Percentiles rank a stretch among this genome's conserved stretches.
Evolutionary conservation across 1,140 invertebrate genomes (phyloP).

Genomic region (Bombus turneri): DNA sequence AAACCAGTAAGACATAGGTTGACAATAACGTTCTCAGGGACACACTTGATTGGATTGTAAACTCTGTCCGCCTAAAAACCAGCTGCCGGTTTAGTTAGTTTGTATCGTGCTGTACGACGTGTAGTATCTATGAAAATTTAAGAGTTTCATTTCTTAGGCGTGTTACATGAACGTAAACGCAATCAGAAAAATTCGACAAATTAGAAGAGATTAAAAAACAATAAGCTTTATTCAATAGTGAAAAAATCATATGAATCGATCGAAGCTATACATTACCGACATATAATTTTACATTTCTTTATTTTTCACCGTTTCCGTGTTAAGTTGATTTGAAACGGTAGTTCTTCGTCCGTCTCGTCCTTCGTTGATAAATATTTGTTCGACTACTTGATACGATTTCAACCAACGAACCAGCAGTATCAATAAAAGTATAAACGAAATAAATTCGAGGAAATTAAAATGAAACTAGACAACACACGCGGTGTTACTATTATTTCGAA

Average conservation of each 20-base stretch:
- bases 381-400: conserved; percentile 6
- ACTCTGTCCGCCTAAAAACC: conserved; percentile 37
- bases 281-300: neutral
- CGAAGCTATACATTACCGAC: neutral
- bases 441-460: conserved; percentile 26
- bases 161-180: conserved; percentile 18
- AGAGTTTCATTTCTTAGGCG: conserved; percentile 25
- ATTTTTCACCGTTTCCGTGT: neutral
- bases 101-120: conserved; percentile 42
- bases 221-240: neutral
- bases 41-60: conserved; percentile 37
- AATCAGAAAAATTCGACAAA: neutral
- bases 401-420: neutral
- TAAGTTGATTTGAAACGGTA: neutral
- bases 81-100: conserved; percentile 34
- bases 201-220: neutral
- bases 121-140: conserved; percentile 36
- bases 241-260: conserved; percentile 1
- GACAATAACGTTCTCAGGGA: conserved; percentile 43
- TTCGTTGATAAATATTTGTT: conserved; percentile 53
- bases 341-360: conserved; percentile 27
- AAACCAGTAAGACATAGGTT: conserved; percentile 24
- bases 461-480: conserved; percentile 55
- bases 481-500: conserved; percentile 51
- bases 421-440: neutral